phyloP scores from a whole-genome alignment of 1,140 invertebrate species.

The Trypoxylus dichotomus region DNA sequence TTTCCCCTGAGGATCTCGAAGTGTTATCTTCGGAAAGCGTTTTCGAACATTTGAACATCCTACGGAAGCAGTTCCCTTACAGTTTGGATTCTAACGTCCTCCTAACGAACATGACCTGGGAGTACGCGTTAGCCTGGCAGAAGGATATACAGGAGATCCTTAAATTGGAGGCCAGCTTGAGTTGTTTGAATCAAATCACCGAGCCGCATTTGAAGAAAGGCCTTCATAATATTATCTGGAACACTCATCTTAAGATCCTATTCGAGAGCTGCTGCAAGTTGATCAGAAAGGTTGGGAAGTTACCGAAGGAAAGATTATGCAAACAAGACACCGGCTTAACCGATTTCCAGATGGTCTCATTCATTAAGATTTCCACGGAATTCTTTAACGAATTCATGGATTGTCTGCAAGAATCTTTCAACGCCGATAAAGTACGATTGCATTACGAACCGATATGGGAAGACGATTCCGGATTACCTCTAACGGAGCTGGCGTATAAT shows the following conservation, averaged over 20 bases:
- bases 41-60: constrained; percentile 62
- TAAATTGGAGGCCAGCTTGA: constrained; percentile 64
- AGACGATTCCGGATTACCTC: constrained; percentile 59
- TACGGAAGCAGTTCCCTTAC: constrained; percentile 79
- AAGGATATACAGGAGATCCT: constrained; percentile 71
- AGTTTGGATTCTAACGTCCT: constrained; percentile 79
- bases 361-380: constrained; percentile 68
- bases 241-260: constrained; percentile 75
- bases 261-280: constrained; percentile 75
- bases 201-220: constrained; percentile 66
- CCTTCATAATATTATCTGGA: constrained; percentile 83
- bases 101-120: constrained; percentile 86
- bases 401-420: constrained; percentile 56
- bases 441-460: constrained; percentile 72
- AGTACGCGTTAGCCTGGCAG: constrained; percentile 84
- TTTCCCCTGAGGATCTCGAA: constrained; percentile 37
- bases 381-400: constrained; percentile 79
- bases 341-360: constrained; percentile 66
- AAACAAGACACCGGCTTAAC: constrained; percentile 74
- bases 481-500: constrained; percentile 76
- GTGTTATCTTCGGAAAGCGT: constrained; percentile 54
- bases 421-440: constrained; percentile 55
- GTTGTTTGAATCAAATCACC: constrained; percentile 64
- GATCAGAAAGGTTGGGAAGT: constrained; percentile 85
- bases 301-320: constrained; percentile 82